Evolutionary conservation across 2,888 invertebrate species (phyloP).

Genomic region (Pristionchus arcanus): DNA sequence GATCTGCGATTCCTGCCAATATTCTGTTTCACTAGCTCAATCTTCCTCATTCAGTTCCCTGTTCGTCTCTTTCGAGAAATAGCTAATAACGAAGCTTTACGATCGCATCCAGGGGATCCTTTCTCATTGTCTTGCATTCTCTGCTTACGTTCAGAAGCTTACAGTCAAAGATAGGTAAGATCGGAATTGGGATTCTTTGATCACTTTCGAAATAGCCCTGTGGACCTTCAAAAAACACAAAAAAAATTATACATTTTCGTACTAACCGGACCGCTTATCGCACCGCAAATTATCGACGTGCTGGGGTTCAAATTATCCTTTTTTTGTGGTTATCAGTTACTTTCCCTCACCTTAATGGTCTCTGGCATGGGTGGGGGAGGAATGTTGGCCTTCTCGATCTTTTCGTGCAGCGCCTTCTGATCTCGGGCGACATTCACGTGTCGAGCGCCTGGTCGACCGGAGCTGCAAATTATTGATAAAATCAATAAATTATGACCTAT

Average conservation of each 20-base stretch:
- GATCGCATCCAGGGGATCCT: not conserved
- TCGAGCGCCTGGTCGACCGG: constrained; percentile 33
- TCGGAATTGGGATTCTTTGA: no score
- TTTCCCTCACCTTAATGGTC: not conserved
- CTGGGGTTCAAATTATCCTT: no score
- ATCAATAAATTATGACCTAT: not conserved
- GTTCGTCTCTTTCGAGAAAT: not conserved
- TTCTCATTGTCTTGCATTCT: no score
- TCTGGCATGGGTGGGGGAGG: constrained; percentile 56
- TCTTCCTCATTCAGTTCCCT: not conserved
- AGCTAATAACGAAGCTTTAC: not conserved
- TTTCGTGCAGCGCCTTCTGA: constrained; percentile 61
- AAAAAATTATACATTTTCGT: no score
- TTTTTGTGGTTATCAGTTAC: no score
- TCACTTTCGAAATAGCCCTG: no score
- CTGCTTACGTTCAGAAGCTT: no score
- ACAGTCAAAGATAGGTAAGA: no score
- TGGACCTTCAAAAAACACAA: no score
- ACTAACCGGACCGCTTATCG: no score
- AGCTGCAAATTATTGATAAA: not conserved
- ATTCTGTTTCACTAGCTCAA: not conserved
- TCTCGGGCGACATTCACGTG: constrained; percentile 59
- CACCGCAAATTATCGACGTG: no score
- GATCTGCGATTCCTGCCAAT: constrained; percentile 24
- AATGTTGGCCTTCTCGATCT: constrained; percentile 62